Conservation (phyloP, 2,113 vertebrate genomes). For the Pterocles gutturalis region DNA sequence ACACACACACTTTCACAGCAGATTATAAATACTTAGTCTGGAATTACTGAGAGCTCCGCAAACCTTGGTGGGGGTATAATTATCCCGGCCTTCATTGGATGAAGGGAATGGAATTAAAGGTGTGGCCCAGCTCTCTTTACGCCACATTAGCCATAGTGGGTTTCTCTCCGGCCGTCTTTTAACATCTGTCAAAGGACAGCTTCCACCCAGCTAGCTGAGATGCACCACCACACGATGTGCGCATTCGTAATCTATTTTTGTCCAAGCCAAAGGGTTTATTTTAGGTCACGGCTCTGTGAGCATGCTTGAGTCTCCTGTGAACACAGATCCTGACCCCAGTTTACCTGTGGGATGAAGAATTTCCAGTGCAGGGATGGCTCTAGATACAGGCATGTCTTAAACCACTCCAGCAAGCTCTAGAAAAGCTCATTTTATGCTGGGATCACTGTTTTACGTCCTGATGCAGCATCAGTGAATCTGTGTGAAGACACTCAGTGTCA, state of each 20-base stretch:
- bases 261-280: not conserved
- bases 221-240: not conserved
- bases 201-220: not conserved
- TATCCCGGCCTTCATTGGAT: not conserved
- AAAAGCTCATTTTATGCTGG: not conserved
- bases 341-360: not conserved
- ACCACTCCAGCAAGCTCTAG: not conserved
- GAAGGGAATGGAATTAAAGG: not conserved
- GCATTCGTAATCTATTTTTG: not conserved
- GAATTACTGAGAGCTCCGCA: not conserved
- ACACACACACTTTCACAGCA: not conserved
- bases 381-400: not conserved
- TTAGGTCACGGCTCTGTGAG: not conserved
- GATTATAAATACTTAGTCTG: not conserved
- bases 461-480: not conserved
- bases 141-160: not conserved
- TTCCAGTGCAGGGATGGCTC: not conserved
- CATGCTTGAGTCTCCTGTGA: not conserved
- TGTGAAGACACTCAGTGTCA: not conserved
- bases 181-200: not conserved
- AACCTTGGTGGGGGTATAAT: not conserved
- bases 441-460: not conserved
- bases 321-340: not conserved
- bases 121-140: not conserved
- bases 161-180: not conserved